Evolutionary conservation across 2,113 vertebrate species (phyloP), one percentile per base, ranked within the genome.

Genomic region (Pituophis catenifer): DNA sequence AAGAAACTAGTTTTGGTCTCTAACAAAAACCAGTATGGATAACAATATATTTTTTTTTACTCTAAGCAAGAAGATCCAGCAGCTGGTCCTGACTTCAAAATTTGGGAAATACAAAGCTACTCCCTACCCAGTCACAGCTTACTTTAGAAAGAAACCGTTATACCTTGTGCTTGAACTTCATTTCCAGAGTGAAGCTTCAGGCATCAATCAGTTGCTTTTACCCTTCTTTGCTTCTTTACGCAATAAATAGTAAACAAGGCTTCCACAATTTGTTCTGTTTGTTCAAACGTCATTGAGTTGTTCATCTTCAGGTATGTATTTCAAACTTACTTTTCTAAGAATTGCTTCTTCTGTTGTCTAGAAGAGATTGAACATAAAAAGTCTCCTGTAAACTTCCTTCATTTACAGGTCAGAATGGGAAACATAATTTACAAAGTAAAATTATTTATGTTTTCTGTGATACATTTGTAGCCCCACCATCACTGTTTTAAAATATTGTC

Each of bases 241-340:
- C 65, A 8, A 44, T 97, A 88, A 10, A 95, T 94, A 2, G 0
- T 0, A 12, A 97, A 90, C 1, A 97, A 93, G 57, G 92, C 58
- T 6, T 96, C 44, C 90, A 97, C 85, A 1, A 97, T 15, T 0
- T 58, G 54, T 9, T 94, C 85, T 0, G 97, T 97, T 95, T 98
- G 97, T 57, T 97, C 96, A 38, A 97, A 97, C 19, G 94, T 95
- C 1, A 0, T 8, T 4, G 91, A 90, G 6, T 2, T 86, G 89
- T 89, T 96, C 97, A 97, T 97, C 8, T 89, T 93, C 9, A 89
- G 1, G 8, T n/a, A 38, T 65, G 13, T 87, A 23, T 44, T 44
- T 23, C 0, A 38, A 33, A 19, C 53, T 19, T 55, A 53, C 2
- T 19, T 21, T 17, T 5, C 1, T 58, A 0, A 1, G 81, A 33